Conservation (phyloP, 2,888 invertebrate species). For the Theretra japonica region DNA sequence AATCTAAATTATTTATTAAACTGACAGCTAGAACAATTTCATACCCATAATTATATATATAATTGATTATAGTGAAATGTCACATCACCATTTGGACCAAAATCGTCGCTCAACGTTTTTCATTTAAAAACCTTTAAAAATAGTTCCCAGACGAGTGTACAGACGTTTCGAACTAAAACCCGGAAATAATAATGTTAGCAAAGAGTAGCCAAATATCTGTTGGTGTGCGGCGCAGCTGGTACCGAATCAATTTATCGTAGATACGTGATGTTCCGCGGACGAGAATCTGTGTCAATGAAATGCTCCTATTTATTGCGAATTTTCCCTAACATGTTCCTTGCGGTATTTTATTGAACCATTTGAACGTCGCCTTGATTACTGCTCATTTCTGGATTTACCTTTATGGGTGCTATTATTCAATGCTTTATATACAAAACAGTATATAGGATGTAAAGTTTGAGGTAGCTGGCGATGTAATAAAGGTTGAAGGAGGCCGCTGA, state of each 20-base stretch:
- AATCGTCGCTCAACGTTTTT: not conserved
- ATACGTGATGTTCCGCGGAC: constrained; percentile 53
- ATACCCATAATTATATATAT: too few relatives aligned
- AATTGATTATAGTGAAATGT: too few relatives aligned
- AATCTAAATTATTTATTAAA: too few relatives aligned
- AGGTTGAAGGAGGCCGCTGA: too few relatives aligned
- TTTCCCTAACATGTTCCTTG: constrained; percentile 13
- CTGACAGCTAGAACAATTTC: too few relatives aligned
- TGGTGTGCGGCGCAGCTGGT: constrained; percentile 56
- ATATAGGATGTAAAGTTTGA: too few relatives aligned
- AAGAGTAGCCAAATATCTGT: constrained; percentile 53
- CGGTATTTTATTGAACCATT: constrained; percentile 22
- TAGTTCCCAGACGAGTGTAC: not conserved
- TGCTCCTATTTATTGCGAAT: constrained; percentile 28
- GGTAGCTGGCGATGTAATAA: too few relatives aligned
- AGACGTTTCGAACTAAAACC: constrained; percentile 27
- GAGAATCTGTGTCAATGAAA: constrained; percentile 38
- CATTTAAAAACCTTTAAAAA: not conserved
- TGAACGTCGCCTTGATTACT: constrained; percentile 18
- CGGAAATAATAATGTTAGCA: constrained; percentile 50
- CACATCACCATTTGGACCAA: not conserved
- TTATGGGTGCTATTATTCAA: not conserved
- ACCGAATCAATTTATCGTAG: constrained; percentile 63
- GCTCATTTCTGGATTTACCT: constrained; percentile 10
- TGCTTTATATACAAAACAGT: not conserved